Evolutionary conservation across 2,888 invertebrate genomes (phyloP), one percentile per base, ranked within the genome.

Genomic region (Norana najaformis): DNA sequence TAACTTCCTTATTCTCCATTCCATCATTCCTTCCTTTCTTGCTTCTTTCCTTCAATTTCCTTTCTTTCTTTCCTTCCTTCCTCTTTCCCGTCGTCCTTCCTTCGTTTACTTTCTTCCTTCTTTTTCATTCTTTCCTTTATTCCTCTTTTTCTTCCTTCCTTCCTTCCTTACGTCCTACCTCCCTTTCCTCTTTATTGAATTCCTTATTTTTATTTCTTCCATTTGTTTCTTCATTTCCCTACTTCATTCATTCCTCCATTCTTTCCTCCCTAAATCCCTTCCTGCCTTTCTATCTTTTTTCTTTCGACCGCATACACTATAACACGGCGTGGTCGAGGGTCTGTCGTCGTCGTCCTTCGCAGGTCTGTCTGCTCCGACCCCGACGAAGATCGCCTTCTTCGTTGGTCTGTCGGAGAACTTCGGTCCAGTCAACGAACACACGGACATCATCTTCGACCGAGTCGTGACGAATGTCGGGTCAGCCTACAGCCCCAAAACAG

Each of bases 401-500:
- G 94, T 93, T 30, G 94, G 94, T n/a, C 92, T 94, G 35, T 92
- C 93, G n/a, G 92, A 93, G 89, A 94, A 94, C 93, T 91, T 92
- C 83, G 94, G 94, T 4, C 93, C 93, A 6, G 92, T 94, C 13
- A 93, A 92, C n/a, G 88, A 92, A 83, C 90, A 91, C 90, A 90
- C 89, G 41, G 91, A 90, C 90, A 93, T 94, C 88, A 89, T 93
- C 38, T 94, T 94, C 91, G 94, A 94, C 91, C 93, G 93, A 53
- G 93, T 94, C 69, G 91, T 94, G 88, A 94, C 94, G 36, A 94
- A 94, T 90, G 91, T 94, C 39, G 94, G 94, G 13, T 92, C 90
- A 0, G 93, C 93, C 38, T 94, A 94, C 92, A 91, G 93, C 91
- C 90, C 91, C 1, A 91, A 93, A 34, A 93, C 93, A 2, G 94